Evolutionary conservation across 2,797 vertebrate genomes (phyloP), one percentile per base, ranked within the genome.

Genomic region (Hydrolagus colliei): DNA sequence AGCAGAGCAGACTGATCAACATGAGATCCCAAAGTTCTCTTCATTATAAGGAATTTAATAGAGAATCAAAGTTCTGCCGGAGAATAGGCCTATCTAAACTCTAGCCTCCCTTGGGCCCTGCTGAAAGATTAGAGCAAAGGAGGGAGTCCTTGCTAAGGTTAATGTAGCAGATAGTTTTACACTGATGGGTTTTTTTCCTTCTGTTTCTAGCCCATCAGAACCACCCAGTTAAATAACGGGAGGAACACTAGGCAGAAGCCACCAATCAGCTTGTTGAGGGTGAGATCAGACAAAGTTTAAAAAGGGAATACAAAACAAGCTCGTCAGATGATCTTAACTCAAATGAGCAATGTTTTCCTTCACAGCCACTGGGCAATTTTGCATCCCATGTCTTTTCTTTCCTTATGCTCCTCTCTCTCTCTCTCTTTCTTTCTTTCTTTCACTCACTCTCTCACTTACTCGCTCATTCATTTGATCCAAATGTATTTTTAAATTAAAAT

Each of bases 31-130:
- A 93, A 88, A 94, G 93, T 91, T 94, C 92, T 96, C 95, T 94
- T 95, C 96, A 96, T 96, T 96, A 96, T 93, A 93, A 93, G 98
- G 96, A 99, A 99, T 97, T 97, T 96, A 99, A 99, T 99, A 97
- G 97, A 89, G 93, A 99, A 98, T 99, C 98, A 99, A 99, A 99
- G 98, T 97, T 98, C 88, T 91, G 90, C 89, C 90, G 92, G 96
- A 98, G 97, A 99, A 99, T 97, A 96, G 97, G 90, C 90, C 89
- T 90, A 95, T 96, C 96, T 98, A 95, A 97, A 94, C 94, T 93
- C 98, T 94, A 97, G 97, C 94, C 92, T 99, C 98, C 97, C 98
- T 92, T 96, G 98, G 96, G 97, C 92, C 95, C 91, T 86, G 96
- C 95, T 99, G 97, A 98, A 98, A 99, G 97, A 98, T 96, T 95